These are phyloP conservation scores for Nephila pilipes DNA, from an alignment of 1,140 invertebrate genomes.

Conservation along the genomic window DNA sequence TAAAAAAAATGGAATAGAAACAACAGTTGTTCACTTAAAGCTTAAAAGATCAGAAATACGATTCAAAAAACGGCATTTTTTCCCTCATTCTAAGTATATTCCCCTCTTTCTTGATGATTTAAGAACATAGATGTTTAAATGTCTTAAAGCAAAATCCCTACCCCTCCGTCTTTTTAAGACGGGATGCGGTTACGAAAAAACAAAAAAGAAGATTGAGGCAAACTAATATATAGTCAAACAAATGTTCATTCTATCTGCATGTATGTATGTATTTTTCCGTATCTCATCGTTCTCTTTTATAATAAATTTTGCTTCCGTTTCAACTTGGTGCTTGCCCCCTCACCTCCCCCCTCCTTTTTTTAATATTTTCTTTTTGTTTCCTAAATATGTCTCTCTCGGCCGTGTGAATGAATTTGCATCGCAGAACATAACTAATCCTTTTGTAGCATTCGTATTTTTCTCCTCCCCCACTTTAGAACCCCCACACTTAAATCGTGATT, in stretches of 20 bases:
- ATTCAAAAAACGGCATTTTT: conserved; percentile 64
- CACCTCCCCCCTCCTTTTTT: conserved; percentile 1
- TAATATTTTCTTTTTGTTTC: conserved; percentile 50
- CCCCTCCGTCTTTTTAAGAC: neutral
- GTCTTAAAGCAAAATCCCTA: conserved; percentile 74
- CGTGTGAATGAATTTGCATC: conserved; percentile 74
- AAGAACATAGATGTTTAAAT: conserved; percentile 76
- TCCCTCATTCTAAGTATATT: conserved; percentile 2
- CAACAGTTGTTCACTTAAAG: conserved; percentile 76
- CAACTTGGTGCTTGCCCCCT: conserved; percentile 4
- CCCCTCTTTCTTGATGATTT: conserved; percentile 65
- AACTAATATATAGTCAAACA: conserved; percentile 76
- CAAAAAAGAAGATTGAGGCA: conserved; percentile 62
- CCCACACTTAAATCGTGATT: conserved; percentile 68
- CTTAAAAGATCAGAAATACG: conserved; percentile 74
- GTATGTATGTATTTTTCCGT: conserved; percentile 73
- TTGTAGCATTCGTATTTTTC: conserved; percentile 66
- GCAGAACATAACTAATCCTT: conserved; percentile 72
- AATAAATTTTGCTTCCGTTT: conserved; percentile 76
- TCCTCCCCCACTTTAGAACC: neutral
- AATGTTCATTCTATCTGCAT: conserved; percentile 62
- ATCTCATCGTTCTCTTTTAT: conserved; percentile 69
- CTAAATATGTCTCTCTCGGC: conserved; percentile 61
- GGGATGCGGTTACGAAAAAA: conserved; percentile 69
- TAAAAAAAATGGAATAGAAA: conserved; percentile 38